A percentile compares a stretch with the other conserved stretches of the same genome.
These are phyloP conservation scores for Gouania willdenowi DNA, from an alignment of 2,797 vertebrate species.

Conservation along the genomic window DNA sequence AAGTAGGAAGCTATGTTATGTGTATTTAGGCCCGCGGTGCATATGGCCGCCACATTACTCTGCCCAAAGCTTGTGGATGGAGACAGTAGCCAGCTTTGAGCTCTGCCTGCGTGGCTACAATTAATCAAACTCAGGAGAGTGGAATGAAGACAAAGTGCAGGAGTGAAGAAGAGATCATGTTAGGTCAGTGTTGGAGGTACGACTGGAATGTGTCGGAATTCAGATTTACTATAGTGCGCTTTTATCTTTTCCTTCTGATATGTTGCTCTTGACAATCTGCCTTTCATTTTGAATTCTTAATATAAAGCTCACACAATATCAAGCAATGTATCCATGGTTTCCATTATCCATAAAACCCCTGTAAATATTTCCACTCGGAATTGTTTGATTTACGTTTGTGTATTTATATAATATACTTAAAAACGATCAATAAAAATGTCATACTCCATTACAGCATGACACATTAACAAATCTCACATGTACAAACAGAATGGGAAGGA, in stretches of 20 bases:
- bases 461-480: too few species aligned
- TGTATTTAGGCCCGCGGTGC: slow-evolving; percentile 18
- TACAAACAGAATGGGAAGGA: too few species aligned
- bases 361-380: too few species aligned
- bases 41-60: slow-evolving; percentile 60
- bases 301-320: too few species aligned
- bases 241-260: slow-evolving; percentile 46
- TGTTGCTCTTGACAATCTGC: slow-evolving; percentile 29
- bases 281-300: too few species aligned
- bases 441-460: too few species aligned
- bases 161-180: slow-evolving; percentile 24
- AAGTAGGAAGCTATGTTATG: slow-evolving; percentile 32
- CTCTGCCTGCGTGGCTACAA: slow-evolving; percentile 36
- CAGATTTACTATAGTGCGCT: slow-evolving; percentile 43
- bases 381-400: too few species aligned
- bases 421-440: too few species aligned
- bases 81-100: slow-evolving; percentile 21
- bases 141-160: slow-evolving; percentile 9
- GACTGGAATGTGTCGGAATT: slow-evolving; percentile 47
- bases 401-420: too few species aligned
- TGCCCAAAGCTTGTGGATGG: slow-evolving; percentile 20
- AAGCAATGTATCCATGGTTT: too few species aligned
- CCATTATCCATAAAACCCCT: too few species aligned
- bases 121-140: slow-evolving; percentile 28
- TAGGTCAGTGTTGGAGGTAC: slow-evolving; percentile 38